These are phyloP conservation scores for Euphonia xanthogaster DNA, from an alignment of 2,797 vertebrate species.

Conservation along the genomic window DNA sequence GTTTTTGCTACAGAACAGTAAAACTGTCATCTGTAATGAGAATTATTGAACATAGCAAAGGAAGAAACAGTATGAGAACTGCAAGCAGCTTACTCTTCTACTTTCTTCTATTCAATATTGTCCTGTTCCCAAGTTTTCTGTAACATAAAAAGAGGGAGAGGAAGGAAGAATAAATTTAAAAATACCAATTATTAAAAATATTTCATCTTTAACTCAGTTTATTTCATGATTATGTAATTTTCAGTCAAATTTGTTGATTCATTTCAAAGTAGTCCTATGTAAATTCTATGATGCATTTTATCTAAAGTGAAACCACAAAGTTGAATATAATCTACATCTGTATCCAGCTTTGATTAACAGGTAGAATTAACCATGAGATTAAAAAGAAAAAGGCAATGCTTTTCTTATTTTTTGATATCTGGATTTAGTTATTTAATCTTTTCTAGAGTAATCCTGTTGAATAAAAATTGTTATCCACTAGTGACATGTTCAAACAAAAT, in stretches of 20 bases:
- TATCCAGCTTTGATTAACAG: background rate
- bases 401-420: background rate
- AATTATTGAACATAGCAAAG: background rate
- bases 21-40: background rate
- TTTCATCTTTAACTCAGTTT: background rate
- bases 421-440: background rate
- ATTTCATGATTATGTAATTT: background rate
- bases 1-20: background rate
- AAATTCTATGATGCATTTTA: background rate
- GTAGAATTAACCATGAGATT: background rate
- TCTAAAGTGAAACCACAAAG: background rate
- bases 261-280: background rate
- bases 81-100: slow-evolving; percentile 5
- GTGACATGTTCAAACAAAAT: background rate
- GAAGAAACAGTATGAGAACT: background rate
- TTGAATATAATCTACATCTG: background rate
- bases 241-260: background rate
- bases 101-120: background rate
- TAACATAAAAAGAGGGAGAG: background rate
- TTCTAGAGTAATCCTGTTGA: background rate
- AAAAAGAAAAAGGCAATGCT: background rate
- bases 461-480: background rate
- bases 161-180: background rate
- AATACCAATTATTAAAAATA: background rate
- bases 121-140: background rate